phyloP scores from a whole-genome alignment of 35 echinoderm and acorn worm species.

The Apostichopus californicus region DNA sequence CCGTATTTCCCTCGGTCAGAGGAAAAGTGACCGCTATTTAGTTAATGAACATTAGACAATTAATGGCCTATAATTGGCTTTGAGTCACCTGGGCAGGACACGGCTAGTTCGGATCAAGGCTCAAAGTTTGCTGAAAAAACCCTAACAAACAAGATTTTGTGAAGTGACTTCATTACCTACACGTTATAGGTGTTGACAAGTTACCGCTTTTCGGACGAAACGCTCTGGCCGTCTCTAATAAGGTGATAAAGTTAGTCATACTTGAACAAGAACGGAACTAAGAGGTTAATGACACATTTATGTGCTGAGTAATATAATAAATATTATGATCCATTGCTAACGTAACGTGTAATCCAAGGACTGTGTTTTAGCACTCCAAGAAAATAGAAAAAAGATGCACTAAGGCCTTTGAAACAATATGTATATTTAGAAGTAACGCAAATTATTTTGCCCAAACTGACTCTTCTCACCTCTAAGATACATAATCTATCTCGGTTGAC shows the following conservation, averaged over 20 bases:
- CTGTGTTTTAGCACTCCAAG: too few relatives aligned
- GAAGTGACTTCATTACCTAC: too few relatives aligned
- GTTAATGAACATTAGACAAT: conserved; percentile 50
- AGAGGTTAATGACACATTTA: conserved; percentile 21
- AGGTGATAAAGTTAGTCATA: conserved; percentile 44
- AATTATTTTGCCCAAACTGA: too few relatives aligned
- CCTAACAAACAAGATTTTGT: background rate
- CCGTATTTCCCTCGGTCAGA: conserved; percentile 15
- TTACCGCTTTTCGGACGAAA: conserved; percentile 8
- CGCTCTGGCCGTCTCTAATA: background rate
- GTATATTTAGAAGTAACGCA: too few relatives aligned
- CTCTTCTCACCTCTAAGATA: too few relatives aligned
- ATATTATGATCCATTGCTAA: too few relatives aligned
- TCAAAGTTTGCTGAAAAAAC: background rate
- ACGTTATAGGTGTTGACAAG: conserved; percentile 12
- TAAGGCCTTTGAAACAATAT: too few relatives aligned
- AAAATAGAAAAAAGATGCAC: too few relatives aligned
- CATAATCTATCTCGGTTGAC: too few relatives aligned
- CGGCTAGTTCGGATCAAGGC: background rate
- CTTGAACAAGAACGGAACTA: background rate
- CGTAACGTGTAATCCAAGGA: too few relatives aligned
- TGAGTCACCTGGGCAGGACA: conserved; percentile 39
- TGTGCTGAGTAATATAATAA: too few relatives aligned
- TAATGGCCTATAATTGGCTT: conserved; percentile 32
- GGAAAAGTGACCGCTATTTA: conserved; percentile 33